Conservation (phyloP, 2,888 invertebrate species). For the Panorpa germanica region DNA sequence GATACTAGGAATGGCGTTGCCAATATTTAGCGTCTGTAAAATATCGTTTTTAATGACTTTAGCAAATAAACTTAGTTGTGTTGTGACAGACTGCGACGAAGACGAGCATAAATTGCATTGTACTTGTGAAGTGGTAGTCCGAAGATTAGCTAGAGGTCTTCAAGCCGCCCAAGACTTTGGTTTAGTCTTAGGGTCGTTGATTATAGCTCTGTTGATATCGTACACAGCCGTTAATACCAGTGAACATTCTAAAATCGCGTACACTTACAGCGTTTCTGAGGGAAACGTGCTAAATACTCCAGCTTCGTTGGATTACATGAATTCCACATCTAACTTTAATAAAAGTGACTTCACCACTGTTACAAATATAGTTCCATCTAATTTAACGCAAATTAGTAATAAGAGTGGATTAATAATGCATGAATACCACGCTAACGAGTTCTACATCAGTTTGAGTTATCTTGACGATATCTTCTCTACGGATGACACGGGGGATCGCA, state of each 20-base stretch:
- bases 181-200: conserved; percentile 30
- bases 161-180: conserved; percentile 36
- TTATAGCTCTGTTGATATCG: conserved; percentile 27
- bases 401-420: no score
- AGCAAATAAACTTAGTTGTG: conserved; percentile 22
- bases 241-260: no score
- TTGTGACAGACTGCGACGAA: conserved; percentile 20
- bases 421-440: no score
- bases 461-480: conserved; percentile 30
- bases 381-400: no score
- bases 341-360: no score
- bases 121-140: conserved; percentile 24
- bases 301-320: no score
- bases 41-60: conserved; percentile 21
- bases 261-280: no score
- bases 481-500: conserved; percentile 30
- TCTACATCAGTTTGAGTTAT: no score
- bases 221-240: conserved; percentile 21
- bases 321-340: no score
- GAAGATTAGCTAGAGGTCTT: conserved; percentile 31
- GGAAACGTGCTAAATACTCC: no score
- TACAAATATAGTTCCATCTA: no score
- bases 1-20: conserved; percentile 35
- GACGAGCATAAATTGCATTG: conserved; percentile 24
- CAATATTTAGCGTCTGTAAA: conserved; percentile 23